A percentile compares a stretch with the other conserved stretches of the same genome.
These are phyloP conservation scores for Sibirionetta formosa DNA, from an alignment of 2,797 vertebrate genomes.

Conservation along the genomic window DNA sequence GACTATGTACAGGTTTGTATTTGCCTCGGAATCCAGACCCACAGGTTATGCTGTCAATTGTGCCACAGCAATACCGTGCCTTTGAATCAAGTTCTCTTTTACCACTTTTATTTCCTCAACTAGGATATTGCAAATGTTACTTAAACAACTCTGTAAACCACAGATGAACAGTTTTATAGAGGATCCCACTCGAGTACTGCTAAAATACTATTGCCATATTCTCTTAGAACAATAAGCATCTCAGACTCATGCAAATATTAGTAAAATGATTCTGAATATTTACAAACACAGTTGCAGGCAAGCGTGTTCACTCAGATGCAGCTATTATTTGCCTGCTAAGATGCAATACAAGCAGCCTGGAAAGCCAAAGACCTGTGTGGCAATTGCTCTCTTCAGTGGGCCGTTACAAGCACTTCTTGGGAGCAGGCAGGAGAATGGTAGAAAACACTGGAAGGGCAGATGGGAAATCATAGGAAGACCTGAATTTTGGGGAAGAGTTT, in stretches of 20 bases:
- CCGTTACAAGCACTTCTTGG: not conserved
- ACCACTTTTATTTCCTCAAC: not conserved
- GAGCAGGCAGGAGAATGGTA: not conserved
- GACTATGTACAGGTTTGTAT: not conserved
- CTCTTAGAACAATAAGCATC: constrained; percentile 32
- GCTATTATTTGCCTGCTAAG: not conserved
- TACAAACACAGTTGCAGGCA: constrained; percentile 42
- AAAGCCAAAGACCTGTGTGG: constrained; percentile 15
- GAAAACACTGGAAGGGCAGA: not conserved
- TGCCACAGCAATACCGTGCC: not conserved
- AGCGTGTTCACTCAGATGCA: not conserved
- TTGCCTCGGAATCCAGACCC: not conserved
- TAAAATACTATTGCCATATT: not conserved
- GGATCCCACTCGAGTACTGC: not conserved
- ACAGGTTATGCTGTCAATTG: not conserved
- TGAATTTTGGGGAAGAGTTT: not conserved
- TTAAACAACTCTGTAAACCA: not conserved
- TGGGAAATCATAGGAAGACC: not conserved
- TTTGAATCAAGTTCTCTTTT: not conserved
- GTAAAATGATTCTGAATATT: constrained; percentile 33
- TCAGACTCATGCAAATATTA: constrained; percentile 48
- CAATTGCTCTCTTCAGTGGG: not conserved
- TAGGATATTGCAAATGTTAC: not conserved
- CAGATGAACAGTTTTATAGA: not conserved
- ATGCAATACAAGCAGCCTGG: not conserved